phyloP scores from a whole-genome alignment of 2,113 vertebrate species.

The Leucopsar rothschildi region DNA sequence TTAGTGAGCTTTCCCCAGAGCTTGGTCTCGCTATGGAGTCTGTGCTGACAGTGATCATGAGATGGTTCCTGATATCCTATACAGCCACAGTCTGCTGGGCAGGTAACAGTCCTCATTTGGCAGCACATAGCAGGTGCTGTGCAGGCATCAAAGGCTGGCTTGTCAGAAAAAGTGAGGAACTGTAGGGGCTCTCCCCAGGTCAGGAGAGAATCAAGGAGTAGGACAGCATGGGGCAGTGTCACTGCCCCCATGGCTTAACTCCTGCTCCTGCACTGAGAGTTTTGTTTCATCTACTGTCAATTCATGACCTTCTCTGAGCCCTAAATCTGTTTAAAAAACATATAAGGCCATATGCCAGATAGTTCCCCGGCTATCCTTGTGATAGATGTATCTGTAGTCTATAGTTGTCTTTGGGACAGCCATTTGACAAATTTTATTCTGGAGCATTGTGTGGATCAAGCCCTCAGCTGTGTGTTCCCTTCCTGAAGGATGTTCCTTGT shows the following conservation, averaged over 20 bases:
- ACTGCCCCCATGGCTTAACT: neutral
- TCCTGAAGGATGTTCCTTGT: neutral
- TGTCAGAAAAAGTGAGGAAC: neutral
- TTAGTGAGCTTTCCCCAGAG: neutral
- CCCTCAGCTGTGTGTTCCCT: neutral
- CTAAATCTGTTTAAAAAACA: neutral
- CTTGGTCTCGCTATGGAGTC: neutral
- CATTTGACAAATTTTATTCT: neutral
- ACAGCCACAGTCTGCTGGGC: neutral
- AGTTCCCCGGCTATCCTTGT: neutral
- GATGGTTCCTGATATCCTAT: neutral
- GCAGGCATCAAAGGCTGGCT: neutral
- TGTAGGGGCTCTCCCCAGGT: neutral
- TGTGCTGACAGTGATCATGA: neutral
- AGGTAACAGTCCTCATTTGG: neutral
- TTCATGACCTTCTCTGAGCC: neutral
- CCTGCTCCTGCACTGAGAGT: neutral
- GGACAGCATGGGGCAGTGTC: neutral
- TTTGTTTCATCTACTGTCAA: neutral
- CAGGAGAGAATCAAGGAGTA: accelerated
- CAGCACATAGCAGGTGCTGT: neutral
- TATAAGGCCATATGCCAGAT: neutral
- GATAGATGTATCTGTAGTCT: neutral
- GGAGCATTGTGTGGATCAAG: neutral
- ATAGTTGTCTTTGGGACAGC: neutral